phyloP scores from a whole-genome alignment of 2,888 invertebrate genomes.

The Diplazon laetatorius region DNA sequence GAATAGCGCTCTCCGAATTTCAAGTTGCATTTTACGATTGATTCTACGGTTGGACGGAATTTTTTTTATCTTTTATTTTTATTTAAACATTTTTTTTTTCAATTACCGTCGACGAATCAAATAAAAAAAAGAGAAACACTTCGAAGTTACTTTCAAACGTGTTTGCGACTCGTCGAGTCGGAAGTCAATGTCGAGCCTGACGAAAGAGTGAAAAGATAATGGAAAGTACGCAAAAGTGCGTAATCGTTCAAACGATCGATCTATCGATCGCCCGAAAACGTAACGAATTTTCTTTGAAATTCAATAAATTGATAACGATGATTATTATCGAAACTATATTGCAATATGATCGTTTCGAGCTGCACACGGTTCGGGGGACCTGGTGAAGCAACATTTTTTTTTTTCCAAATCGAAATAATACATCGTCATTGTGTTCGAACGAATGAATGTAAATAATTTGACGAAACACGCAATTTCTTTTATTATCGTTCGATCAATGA shows the following conservation, averaged over 20 bases:
- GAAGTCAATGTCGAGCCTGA: not conserved
- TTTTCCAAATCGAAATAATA: conserved; percentile 9
- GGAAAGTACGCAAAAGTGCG: not conserved
- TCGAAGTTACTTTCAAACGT: not conserved
- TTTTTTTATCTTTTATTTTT: no score
- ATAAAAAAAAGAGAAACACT: no score
- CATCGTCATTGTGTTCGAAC: not conserved
- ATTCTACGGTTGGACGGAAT: no score
- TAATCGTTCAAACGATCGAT: conserved; percentile 2
- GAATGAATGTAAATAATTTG: conserved; percentile 57
- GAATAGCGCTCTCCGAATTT: no score
- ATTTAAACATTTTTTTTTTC: no score
- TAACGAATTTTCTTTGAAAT: not conserved
- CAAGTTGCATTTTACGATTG: no score
- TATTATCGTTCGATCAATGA: conserved; percentile 34
- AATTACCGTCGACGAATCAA: no score
- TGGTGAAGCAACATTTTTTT: conserved; percentile 5
- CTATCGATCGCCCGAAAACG: not conserved
- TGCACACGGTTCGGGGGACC: conserved; percentile 13
- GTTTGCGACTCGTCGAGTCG: not conserved
- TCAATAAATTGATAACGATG: not conserved
- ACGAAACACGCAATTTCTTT: conserved; percentile 46
- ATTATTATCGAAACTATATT: conserved; percentile 2
- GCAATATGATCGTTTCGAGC: conserved; percentile 23
- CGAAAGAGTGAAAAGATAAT: not conserved